These are phyloP conservation scores for Ormyrus nitidulus DNA, from an alignment of 2,888 invertebrate species.

Conservation along the genomic window DNA sequence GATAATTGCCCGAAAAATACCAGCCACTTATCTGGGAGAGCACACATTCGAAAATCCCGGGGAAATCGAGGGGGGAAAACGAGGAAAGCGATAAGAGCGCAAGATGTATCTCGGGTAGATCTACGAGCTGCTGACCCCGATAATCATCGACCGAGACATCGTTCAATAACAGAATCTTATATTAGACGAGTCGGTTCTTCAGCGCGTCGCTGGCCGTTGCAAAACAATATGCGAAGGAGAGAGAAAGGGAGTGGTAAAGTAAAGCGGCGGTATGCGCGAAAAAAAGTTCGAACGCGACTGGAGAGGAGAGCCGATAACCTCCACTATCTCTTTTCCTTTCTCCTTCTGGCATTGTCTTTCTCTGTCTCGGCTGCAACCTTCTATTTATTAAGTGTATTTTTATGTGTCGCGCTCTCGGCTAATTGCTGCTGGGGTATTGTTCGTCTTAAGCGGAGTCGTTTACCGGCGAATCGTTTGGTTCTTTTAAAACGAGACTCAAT, in stretches of 20 bases:
- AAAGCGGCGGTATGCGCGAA: slow-evolving; percentile 4
- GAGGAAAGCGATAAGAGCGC: background rate
- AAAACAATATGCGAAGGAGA: slow-evolving; percentile 17
- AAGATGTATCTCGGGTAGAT: background rate
- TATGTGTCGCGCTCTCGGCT: no score
- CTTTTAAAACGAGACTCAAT: no score
- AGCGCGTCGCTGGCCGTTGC: slow-evolving; percentile 7
- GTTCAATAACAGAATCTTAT: slow-evolving; percentile 26
- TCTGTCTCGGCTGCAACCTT: no score
- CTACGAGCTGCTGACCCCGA: slow-evolving; percentile 34
- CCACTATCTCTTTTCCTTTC: slow-evolving; percentile 61
- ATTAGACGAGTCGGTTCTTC: background rate
- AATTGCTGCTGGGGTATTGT: no score
- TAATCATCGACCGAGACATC: slow-evolving; percentile 48
- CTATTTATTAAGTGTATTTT: no score
- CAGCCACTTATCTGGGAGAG: no score
- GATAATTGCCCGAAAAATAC: no score
- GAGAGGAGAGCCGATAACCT: slow-evolving; percentile 62
- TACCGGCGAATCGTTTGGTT: no score
- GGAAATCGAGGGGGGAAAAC: background rate
- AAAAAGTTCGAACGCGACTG: slow-evolving; percentile 25
- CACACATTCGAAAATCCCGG: no score
- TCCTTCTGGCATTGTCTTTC: slow-evolving; percentile 42
- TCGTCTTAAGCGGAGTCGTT: no score
- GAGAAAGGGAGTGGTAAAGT: background rate